Conservation (phyloP, 2,113 vertebrate species). For the Cromileptes altivelis region DNA sequence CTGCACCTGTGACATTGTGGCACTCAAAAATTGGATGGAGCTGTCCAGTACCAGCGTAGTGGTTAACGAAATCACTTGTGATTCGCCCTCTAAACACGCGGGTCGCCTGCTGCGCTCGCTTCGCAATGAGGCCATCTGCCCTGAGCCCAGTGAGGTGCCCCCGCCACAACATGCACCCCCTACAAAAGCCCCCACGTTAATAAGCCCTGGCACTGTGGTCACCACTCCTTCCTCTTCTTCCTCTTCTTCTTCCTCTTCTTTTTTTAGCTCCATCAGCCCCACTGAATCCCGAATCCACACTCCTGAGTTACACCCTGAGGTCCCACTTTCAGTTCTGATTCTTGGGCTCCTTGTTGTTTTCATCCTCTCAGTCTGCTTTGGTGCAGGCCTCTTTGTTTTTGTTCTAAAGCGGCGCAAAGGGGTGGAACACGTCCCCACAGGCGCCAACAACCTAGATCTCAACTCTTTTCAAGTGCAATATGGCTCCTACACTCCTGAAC, state of each 20-base stretch:
- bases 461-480: constrained; percentile 97
- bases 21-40: constrained; percentile 97
- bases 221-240: constrained; percentile 56
- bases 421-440: constrained; percentile 86
- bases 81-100: constrained; percentile 93
- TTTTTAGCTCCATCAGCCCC: constrained; percentile 78
- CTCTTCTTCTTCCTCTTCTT: constrained; percentile 29
- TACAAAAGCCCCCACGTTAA: constrained; percentile 84
- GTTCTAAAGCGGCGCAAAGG: constrained; percentile 96
- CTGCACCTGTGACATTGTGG: constrained; percentile 95
- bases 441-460: constrained; percentile 91
- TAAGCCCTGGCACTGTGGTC: constrained; percentile 87
- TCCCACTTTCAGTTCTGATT: constrained; percentile 96
- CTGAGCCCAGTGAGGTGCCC: constrained; percentile 86
- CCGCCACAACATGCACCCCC: constrained; percentile 76
- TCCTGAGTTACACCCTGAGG: constrained; percentile 91
- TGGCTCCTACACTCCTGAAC: constrained; percentile 91
- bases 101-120: constrained; percentile 94
- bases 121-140: constrained; percentile 94
- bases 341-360: constrained; percentile 97
- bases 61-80: constrained; percentile 96
- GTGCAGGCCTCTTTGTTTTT: constrained; percentile 96
- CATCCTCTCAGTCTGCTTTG: constrained; percentile 96
- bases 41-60: constrained; percentile 92
- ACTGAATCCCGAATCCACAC: constrained; percentile 86